Conservation (phyloP, 2,888 invertebrate species). For the Calameuta filiformis region DNA sequence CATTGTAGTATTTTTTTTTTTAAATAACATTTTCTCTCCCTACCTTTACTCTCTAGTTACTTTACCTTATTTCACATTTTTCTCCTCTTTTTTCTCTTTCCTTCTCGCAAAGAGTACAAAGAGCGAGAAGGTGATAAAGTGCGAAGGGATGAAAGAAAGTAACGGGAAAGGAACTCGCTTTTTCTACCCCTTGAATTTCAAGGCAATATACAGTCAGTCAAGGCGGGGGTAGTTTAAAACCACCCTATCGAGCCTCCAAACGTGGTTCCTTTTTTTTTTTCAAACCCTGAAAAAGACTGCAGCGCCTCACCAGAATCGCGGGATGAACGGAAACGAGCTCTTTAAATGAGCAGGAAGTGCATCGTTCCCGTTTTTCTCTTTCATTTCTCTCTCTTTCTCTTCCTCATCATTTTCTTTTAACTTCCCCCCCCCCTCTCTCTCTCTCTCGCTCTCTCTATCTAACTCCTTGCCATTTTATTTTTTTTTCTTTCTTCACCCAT, state of each 20-base stretch:
- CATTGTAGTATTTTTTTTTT: background rate
- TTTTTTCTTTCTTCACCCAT: background rate
- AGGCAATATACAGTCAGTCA: background rate
- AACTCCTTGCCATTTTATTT: background rate
- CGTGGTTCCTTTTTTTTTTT: background rate
- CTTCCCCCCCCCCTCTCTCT: constrained; percentile 7
- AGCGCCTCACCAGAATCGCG: background rate
- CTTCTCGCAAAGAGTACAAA: constrained; percentile 1
- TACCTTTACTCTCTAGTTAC: background rate
- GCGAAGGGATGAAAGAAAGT: constrained; percentile 10
- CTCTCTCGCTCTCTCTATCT: constrained; percentile 3
- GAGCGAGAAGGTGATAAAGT: constrained; percentile 13
- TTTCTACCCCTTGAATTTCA: background rate
- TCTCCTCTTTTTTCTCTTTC: background rate
- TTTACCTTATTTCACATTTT: background rate
- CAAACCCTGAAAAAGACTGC: background rate
- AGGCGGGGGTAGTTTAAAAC: background rate
- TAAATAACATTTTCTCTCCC: background rate
- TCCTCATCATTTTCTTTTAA: background rate
- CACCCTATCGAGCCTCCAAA: background rate
- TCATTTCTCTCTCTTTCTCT: background rate
- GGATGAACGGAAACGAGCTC: background rate
- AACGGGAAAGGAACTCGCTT: constrained; percentile 15
- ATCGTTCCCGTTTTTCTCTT: background rate
- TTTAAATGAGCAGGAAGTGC: background rate